Base-by-base conservation (phyloP, 2,888 invertebrate species). In the Anagyrus pseudococci region DNA sequence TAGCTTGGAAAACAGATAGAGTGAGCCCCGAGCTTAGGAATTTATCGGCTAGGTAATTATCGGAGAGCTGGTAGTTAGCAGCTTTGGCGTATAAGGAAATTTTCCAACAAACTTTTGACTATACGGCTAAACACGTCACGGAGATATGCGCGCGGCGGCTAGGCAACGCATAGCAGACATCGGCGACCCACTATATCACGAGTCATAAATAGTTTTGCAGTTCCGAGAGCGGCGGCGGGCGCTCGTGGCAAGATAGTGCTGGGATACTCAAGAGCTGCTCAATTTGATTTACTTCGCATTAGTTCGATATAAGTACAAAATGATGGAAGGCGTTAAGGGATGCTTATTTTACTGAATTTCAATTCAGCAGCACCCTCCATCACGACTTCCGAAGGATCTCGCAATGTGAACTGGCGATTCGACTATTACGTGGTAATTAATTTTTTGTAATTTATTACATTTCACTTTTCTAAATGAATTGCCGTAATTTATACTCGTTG, bases 191-290 rank as follows among this genome's bases (percentile, higher is more conserved):
- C 23, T 61, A 61, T 55, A 61, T 61, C 61, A 50, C 61, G 13
- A 61, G 55, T 61, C 61, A 50, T 56, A 61, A 61, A 61, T 61
- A 61, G 61, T 48, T 50, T 56, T 55, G 61, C 43, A 61, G 49
- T 61, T 61, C 54, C 41, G 55, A 56, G 52, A 43, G 50, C 19
- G 25, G n/a, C 7, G 17, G 4, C 2, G 4, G 2, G 43, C 43
- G n/a, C 43, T 8, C 17, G 17, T 43, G 15, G 33, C 33, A 37
- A n/a, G n/a, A n/a, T n/a, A n/a, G n/a, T n/a, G n/a, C n/a, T n/a
- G n/a, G n/a, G 4, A 37, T 10, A 10, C 3, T 8, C 33, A 8
- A 2, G 33, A 37, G 8, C 33, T 37, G 8, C 33, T 10, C 33
- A 15, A 37, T 37, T 37, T 2, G 33, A 37, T 37, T 37, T 37